A percentile compares a stretch with the other conserved stretches of the same genome.
Evolutionary conservation across 2,888 invertebrate species (phyloP).

Genomic region (Ormia ochracea): DNA sequence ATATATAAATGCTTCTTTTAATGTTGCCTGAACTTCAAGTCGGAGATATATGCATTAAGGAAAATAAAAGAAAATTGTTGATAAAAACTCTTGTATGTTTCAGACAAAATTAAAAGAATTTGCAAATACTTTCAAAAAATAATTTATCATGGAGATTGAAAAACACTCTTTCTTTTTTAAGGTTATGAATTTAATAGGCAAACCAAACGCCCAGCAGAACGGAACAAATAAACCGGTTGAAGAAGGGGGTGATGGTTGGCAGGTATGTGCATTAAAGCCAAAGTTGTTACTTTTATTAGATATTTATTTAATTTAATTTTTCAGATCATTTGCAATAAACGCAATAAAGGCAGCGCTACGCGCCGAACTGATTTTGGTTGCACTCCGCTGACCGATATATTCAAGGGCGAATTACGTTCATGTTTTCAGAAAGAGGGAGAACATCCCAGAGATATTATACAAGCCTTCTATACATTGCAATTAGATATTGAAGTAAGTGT

Average conservation of each 20-base stretch:
- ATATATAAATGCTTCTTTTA: too few relatives aligned
- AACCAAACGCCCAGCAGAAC: constrained; percentile 78
- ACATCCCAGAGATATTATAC: constrained; percentile 90
- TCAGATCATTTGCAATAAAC: constrained; percentile 82
- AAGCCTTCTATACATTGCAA: constrained; percentile 96
- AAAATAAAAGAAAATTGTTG: too few relatives aligned
- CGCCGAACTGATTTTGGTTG: constrained; percentile 88
- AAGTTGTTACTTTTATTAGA: background rate
- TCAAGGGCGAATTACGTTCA: constrained; percentile 93
- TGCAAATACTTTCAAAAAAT: too few relatives aligned
- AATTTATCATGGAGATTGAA: too few relatives aligned
- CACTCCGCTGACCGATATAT: constrained; percentile 94
- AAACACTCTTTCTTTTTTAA: constrained; percentile 66
- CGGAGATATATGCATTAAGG: too few relatives aligned
- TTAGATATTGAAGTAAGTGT: constrained; percentile 90
- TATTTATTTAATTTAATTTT: background rate
- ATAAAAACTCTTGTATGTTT: too few relatives aligned
- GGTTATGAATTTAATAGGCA: constrained; percentile 81
- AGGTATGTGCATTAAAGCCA: constrained; percentile 67
- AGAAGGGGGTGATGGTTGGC: constrained; percentile 77
- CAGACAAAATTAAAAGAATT: too few relatives aligned
- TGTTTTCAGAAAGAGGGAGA: constrained; percentile 84
- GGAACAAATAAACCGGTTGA: constrained; percentile 74
- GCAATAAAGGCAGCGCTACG: constrained; percentile 92
- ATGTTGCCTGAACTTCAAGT: too few relatives aligned